Evolutionary conservation across 2,888 invertebrate genomes (phyloP), one percentile per base, ranked within the genome.

Genomic region (Crocallis elinguaria): DNA sequence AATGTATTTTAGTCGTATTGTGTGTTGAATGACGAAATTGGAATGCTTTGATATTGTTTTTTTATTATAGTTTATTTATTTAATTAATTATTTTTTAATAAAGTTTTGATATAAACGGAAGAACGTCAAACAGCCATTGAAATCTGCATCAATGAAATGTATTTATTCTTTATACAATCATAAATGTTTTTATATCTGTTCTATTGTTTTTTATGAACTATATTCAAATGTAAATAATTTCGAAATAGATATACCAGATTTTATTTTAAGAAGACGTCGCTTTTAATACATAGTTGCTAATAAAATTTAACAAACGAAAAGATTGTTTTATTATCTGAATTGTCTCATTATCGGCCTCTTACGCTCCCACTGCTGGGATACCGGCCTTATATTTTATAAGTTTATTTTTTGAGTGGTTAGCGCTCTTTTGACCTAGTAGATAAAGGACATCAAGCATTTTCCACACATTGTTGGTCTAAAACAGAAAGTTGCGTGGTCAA

Each of bases 221-320:
- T 60, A 51, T 48, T 56, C 48, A 39, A 50, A 38, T 62, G 62
- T 63, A 63, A 52, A 60, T 46, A 57, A 53, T 71, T 71, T 71
- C 69, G 64, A 62, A 66, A 60, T 64, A 62, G 51, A 51, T 62
- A 41, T 64, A 66, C 55, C 65, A 62, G 66, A 70, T 65, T 67
- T 69, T 66, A 65, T 66, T 67, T 62, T 73, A 70, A 73, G 63
- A 60, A 67, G 62, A 74, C 68, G 71, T 84, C 79, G 78, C 76
- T 79, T 82, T 73, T 79, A 80, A 76, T 77, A 49, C 32, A 39
- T 55, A 67, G 71, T 79, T 81, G 78, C 82, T 84, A 87, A 86
- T 87, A 86, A 85, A 86, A 11, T 73, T 77, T 78, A 75, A 76
- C 76, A 73, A 35, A 62, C 11, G 64, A 69, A 66, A 42, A 29